Percentiles rank a stretch among this genome's conserved stretches.
Evolutionary conservation across 2,888 invertebrate genomes (phyloP).

Genomic region (Mythimna impura): DNA sequence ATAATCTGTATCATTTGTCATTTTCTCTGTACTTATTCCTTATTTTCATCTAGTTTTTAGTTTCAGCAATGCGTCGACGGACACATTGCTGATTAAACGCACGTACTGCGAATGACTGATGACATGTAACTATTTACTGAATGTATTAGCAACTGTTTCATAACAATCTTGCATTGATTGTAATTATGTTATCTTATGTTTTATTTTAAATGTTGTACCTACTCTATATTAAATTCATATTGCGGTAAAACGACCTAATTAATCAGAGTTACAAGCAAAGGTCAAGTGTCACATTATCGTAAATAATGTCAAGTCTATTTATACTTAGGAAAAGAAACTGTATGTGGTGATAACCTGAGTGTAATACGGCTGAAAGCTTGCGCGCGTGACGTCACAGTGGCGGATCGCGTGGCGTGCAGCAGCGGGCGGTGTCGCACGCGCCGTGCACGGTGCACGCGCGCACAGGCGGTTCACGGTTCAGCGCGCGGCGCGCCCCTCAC

Average conservation of each 20-base stretch:
- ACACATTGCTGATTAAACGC: slow-evolving; percentile 15
- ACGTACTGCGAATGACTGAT: slow-evolving; percentile 9
- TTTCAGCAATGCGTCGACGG: background rate
- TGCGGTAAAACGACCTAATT: slow-evolving; percentile 54
- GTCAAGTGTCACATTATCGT: slow-evolving; percentile 55
- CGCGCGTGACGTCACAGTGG: slow-evolving; percentile 50
- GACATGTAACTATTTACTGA: slow-evolving; percentile 4
- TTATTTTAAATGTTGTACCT: slow-evolving; percentile 21
- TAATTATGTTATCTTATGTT: slow-evolving; percentile 39
- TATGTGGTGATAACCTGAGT: slow-evolving; percentile 42
- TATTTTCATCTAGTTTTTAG: background rate
- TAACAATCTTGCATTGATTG: slow-evolving; percentile 39
- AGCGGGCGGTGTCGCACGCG: slow-evolving; percentile 32
- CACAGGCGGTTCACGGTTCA: slow-evolving; percentile 75
- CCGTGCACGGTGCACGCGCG: slow-evolving; percentile 43
- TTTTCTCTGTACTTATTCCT: background rate
- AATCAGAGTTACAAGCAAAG: slow-evolving; percentile 58
- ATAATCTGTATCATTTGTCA: background rate
- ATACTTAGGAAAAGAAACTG: slow-evolving; percentile 40
- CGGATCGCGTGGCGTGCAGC: slow-evolving; percentile 31
- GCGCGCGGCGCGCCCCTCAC: slow-evolving; percentile 72
- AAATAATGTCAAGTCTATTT: slow-evolving; percentile 56
- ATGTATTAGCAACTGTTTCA: slow-evolving; percentile 24
- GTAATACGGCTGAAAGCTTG: slow-evolving; percentile 41
- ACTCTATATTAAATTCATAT: slow-evolving; percentile 38